phyloP scores from a whole-genome alignment of 2,888 invertebrate species.

The Epiperipatus broadwayi region DNA sequence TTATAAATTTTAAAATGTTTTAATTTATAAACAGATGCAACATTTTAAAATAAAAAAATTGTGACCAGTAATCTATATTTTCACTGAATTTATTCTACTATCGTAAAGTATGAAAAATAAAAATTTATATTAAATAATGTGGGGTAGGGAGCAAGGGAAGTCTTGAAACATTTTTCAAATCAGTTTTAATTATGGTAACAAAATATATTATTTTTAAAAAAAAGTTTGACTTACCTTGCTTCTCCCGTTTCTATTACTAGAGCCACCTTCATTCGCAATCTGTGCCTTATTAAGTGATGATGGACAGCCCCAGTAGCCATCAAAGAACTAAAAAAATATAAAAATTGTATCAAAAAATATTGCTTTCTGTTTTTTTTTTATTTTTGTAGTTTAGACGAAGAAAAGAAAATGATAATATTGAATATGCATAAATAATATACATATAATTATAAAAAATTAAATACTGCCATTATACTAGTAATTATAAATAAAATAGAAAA shows the following conservation, averaged over 20 bases:
- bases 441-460: not conserved
- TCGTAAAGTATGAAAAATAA: no score
- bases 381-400: not conserved
- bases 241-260: slow-evolving; percentile 88
- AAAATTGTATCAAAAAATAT: no score
- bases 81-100: no score
- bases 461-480: no score
- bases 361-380: not conserved
- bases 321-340: slow-evolving; percentile 47
- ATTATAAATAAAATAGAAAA: no score
- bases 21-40: not conserved
- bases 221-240: slow-evolving; percentile 44
- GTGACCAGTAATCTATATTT: not conserved
- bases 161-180: no score
- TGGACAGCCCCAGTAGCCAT: slow-evolving; percentile 80
- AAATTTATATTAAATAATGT: no score
- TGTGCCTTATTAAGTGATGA: slow-evolving; percentile 79
- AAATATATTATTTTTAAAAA: slow-evolving; percentile 1
- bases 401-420: not conserved
- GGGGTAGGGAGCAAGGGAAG: no score
- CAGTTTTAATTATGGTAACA: no score
- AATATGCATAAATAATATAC: not conserved
- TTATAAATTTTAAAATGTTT: no score
- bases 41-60: slow-evolving; percentile 14
- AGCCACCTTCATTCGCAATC: slow-evolving; percentile 88